Evolutionary conservation across 64 coral and sea anemone genomes (phyloP), one percentile per base, ranked within the genome.

Genomic region (Porites australiensis): DNA sequence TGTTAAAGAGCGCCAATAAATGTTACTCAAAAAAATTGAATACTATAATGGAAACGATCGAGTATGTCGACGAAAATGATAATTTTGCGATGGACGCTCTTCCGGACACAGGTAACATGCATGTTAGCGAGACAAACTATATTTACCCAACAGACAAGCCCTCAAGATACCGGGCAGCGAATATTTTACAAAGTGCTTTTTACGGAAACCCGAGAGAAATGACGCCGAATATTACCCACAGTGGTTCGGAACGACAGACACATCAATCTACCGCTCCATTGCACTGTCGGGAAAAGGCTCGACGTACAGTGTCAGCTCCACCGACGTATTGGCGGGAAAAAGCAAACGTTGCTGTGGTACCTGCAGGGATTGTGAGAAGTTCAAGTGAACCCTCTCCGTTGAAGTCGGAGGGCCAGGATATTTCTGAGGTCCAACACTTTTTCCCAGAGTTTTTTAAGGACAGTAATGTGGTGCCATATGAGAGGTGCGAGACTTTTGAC

Each of bases 401-500:
- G 0, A 60, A 15, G 14, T 4, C 57, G n/a, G 11, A 27, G 6
- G 27, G 66, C n/a, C 66, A 70, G 27, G 13, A 44, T 44, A 61
- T 61, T 23, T 61, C 77, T 4, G 77, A 80, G 27, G 55, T 80
- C 12, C 21, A 80, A 6, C 53, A 60, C 13, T 61, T 80, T 60
- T 80, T 80, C 57, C 77, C 77, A 6, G 77, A 80, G 21, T 80
- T 80, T 43, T 80, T 58, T 80, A 80, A 27, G 4, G 57, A 62
- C 53, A 55, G 22, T 43, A 55, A 80, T 9, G 15, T 60, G 54
- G 21, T 13, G 8, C 8, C 6, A 23, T n/a, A n/a, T 8, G 11
- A 8, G 9, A n/a, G 10, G 12, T 5, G 5, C 15, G 27, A 60
- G 55, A 9, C 18, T 55, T 4, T 13, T 5, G 5, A 78, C 18